Evolutionary conservation across 2,113 vertebrate genomes (phyloP).

Genomic region (Euleptes europaea): DNA sequence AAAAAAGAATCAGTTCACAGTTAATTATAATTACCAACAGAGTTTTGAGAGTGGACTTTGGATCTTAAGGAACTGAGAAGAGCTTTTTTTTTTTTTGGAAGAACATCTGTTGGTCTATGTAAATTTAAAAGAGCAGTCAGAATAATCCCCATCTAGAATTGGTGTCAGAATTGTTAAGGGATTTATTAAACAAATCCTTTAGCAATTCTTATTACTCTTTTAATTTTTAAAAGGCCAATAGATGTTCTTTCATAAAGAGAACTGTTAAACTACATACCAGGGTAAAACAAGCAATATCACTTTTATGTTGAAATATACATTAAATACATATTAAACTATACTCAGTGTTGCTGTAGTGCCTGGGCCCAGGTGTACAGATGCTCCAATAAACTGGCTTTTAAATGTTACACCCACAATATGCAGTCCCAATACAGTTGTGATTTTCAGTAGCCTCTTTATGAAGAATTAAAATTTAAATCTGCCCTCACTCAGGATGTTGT

Average conservation of each 20-base stretch:
- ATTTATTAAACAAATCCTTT: not conserved
- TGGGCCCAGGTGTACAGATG: too few relatives aligned
- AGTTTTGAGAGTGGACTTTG: not conserved
- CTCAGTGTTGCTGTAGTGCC: too few relatives aligned
- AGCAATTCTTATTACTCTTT: too few relatives aligned
- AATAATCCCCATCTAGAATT: not conserved
- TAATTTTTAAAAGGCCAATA: too few relatives aligned
- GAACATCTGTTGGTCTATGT: not conserved
- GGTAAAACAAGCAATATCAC: not conserved
- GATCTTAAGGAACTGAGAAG: not conserved
- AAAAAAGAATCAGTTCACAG: not conserved
- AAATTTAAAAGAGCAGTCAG: not conserved
- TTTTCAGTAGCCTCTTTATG: not conserved
- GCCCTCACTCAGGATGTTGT: not conserved
- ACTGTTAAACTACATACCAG: not conserved
- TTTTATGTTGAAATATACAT: not conserved
- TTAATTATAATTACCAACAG: not conserved
- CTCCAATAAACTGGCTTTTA: not conserved
- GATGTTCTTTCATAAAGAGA: too few relatives aligned
- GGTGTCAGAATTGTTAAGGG: not conserved
- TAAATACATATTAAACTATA: too few relatives aligned
- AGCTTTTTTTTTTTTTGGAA: not conserved
- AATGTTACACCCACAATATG: not conserved
- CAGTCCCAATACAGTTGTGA: not conserved
- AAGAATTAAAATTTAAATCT: not conserved